phyloP scores from a whole-genome alignment of 2,888 invertebrate species.

The Apotomis betuletana region DNA sequence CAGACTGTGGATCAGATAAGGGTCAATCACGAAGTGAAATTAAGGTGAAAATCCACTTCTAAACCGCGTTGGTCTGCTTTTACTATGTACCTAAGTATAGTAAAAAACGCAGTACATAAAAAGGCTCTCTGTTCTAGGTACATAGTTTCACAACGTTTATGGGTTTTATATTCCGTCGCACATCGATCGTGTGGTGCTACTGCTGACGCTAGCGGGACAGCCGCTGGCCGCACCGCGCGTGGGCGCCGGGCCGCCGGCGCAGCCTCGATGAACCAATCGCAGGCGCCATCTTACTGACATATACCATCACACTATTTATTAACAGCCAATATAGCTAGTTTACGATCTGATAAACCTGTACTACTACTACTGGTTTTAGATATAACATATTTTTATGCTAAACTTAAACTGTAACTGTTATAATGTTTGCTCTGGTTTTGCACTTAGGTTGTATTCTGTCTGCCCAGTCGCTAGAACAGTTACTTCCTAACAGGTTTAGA shows the following conservation, averaged over 20 bases:
- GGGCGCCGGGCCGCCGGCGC: conserved; percentile 52
- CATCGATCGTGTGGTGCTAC: too few species aligned
- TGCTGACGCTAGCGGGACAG: too few species aligned
- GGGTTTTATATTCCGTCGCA: too few species aligned
- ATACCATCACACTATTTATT: conserved; percentile 67
- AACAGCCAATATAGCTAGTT: conserved; percentile 58
- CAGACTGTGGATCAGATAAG: too few species aligned
- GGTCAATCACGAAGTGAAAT: too few species aligned
- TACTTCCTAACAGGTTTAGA: not conserved
- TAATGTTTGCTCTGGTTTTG: not conserved
- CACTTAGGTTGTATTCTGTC: not conserved
- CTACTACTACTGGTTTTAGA: conserved; percentile 52
- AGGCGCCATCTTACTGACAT: conserved; percentile 63
- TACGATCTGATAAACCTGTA: conserved; percentile 55
- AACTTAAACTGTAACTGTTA: not conserved
- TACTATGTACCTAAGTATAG: too few species aligned
- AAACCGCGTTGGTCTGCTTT: too few species aligned
- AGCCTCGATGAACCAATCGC: conserved; percentile 57
- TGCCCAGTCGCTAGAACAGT: not conserved
- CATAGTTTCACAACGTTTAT: too few species aligned
- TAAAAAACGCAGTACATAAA: too few species aligned
- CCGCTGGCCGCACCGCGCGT: conserved; percentile 66
- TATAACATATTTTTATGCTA: conserved; percentile 32
- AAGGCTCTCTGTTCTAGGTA: too few species aligned
- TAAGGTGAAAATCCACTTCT: too few species aligned